phyloP scores from a whole-genome alignment of 92 coral and sea anemone species.

The Paragorgia papillata region DNA sequence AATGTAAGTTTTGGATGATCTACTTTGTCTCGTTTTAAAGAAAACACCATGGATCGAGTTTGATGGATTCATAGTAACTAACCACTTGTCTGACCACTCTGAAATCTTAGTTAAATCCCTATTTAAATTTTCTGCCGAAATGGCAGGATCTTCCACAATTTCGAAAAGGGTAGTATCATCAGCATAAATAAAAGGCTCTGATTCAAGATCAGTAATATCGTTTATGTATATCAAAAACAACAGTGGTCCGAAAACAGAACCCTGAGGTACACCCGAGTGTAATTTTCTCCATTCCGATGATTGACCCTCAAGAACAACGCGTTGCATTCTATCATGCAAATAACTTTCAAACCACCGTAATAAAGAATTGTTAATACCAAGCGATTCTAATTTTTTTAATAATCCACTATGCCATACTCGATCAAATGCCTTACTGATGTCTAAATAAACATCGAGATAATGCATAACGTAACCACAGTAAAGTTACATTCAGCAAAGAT shows the following conservation, averaged over 20 bases:
- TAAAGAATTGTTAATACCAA: neutral
- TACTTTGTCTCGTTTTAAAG: conserved; percentile 8
- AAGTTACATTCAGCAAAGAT: no score
- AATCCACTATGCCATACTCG: neutral
- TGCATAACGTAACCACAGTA: no score
- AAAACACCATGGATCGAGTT: conserved; percentile 34
- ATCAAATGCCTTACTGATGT: conserved; percentile 9
- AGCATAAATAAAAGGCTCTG: conserved; percentile 42
- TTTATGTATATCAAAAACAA: conserved; percentile 43
- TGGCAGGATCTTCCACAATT: conserved; percentile 35
- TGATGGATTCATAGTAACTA: conserved; percentile 37
- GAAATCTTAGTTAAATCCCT: neutral
- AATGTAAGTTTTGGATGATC: conserved; percentile 29
- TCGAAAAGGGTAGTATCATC: conserved; percentile 49
- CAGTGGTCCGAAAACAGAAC: conserved; percentile 36
- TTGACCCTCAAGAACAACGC: conserved; percentile 36
- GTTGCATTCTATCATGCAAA: conserved; percentile 1
- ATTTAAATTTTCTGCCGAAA: conserved; percentile 23
- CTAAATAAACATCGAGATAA: conserved; percentile 8
- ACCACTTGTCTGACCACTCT: conserved; percentile 42
- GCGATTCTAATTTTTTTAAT: neutral
- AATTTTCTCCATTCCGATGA: conserved; percentile 11
- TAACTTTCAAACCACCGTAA: conserved; percentile 5
- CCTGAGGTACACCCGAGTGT: conserved; percentile 35
- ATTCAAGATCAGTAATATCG: conserved; percentile 27